A percentile compares a stretch with the other conserved stretches of the same genome.
These are phyloP conservation scores for Corythornis vintsioides DNA, from an alignment of 2,113 vertebrate species.

Conservation along the genomic window DNA sequence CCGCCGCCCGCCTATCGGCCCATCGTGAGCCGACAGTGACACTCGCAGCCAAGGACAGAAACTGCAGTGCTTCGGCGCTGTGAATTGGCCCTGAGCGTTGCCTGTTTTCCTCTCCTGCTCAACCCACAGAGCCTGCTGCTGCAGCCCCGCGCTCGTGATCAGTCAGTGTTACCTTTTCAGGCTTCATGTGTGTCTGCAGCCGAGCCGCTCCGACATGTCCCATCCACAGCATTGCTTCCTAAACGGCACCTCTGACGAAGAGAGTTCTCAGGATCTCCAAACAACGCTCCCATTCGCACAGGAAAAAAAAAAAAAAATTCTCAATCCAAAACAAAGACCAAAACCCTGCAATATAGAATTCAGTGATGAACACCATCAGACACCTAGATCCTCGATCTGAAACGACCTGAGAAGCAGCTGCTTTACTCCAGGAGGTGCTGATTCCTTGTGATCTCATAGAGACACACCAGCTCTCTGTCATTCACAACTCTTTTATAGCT, in stretches of 20 bases:
- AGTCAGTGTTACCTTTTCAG: neutral
- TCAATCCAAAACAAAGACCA: too few relatives aligned
- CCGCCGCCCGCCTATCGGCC: too few relatives aligned
- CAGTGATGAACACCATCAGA: neutral
- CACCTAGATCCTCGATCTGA: neutral
- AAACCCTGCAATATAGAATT: neutral
- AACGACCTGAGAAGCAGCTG: neutral
- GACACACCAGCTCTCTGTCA: neutral
- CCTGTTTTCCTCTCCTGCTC: too few relatives aligned
- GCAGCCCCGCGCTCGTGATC: neutral
- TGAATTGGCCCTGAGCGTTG: neutral
- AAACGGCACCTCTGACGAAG: neutral
- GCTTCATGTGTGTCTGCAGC: too few relatives aligned
- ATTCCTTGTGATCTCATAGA: neutral
- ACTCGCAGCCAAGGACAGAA: neutral
- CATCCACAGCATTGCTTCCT: neutral
- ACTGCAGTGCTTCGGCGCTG: neutral
- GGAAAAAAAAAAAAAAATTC: too few relatives aligned
- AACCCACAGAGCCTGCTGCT: rapidly evolving
- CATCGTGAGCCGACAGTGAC: neutral
- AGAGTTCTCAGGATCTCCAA: neutral
- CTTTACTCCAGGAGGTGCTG: neutral
- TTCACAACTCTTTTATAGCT: neutral
- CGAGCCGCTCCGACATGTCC: too few relatives aligned
- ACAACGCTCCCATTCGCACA: neutral